These are phyloP conservation scores for Mystacides longicornis DNA, from an alignment of 2,888 invertebrate species.

Conservation along the genomic window DNA sequence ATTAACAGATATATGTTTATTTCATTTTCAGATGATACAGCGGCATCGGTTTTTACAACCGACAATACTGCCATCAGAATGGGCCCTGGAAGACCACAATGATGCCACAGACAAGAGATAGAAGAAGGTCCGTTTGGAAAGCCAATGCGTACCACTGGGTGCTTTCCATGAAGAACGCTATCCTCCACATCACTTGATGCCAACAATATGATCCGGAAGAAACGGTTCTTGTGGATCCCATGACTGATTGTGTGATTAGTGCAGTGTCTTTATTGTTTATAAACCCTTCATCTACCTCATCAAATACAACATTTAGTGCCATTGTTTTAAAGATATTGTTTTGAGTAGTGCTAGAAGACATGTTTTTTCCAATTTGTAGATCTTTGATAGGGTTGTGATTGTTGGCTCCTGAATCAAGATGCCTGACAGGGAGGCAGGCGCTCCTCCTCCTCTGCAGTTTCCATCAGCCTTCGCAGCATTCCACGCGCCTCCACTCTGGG, in stretches of 20 bases:
- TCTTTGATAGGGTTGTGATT: not conserved
- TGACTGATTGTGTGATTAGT: not conserved
- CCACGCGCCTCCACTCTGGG: conserved; percentile 53
- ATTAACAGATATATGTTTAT: too few relatives aligned
- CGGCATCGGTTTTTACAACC: too few relatives aligned
- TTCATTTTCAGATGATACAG: not conserved
- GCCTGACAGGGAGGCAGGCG: conserved; percentile 50
- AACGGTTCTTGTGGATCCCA: too few relatives aligned
- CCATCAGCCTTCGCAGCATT: conserved; percentile 54
- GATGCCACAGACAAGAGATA: not conserved
- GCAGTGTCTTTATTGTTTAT: not conserved
- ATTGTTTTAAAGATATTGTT: not conserved
- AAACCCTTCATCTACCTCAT: not conserved
- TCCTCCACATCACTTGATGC: conserved; percentile 19
- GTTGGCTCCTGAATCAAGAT: conserved; percentile 28
- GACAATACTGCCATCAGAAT: not conserved
- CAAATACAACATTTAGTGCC: not conserved
- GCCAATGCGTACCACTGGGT: conserved; percentile 4
- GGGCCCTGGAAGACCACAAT: not conserved
- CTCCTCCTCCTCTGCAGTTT: conserved; percentile 52
- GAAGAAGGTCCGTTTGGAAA: conserved; percentile 5
- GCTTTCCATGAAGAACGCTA: conserved; percentile 10
- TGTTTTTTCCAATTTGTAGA: not conserved
- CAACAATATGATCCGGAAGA: conserved; percentile 19
- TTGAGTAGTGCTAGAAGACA: not conserved